Conservation (phyloP, 1,140 invertebrate species). For the Hyles euphorbiae region DNA sequence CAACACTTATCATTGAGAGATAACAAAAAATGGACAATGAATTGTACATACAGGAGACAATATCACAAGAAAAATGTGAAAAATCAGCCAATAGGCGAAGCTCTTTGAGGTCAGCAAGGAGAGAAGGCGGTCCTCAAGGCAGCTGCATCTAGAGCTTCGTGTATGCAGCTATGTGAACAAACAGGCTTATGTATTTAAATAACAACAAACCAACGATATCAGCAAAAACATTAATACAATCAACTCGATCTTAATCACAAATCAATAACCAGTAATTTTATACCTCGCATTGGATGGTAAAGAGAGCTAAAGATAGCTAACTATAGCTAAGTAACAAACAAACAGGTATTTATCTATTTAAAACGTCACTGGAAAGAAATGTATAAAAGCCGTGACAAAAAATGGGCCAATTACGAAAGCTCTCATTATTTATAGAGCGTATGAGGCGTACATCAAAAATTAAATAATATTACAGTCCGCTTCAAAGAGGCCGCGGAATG, state of each 20-base stretch:
- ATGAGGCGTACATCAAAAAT: constrained; percentile 52
- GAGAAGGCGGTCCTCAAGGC: constrained; percentile 25
- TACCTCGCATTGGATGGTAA: no score
- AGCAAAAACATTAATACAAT: no score
- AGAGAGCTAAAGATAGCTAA: no score
- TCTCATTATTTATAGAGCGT: constrained; percentile 38
- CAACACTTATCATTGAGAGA: no score
- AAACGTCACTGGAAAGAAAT: not conserved
- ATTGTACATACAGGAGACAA: not conserved
- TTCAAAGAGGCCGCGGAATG: constrained; percentile 69
- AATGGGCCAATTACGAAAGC: constrained; percentile 21
- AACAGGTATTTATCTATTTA: not conserved
- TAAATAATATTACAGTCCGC: constrained; percentile 51
- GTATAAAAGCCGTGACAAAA: not conserved
- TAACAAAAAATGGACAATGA: no score
- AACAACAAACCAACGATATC: no score
- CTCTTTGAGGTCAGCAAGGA: constrained; percentile 21
- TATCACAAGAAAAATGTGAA: not conserved
- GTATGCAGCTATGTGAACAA: not conserved
- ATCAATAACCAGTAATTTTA: no score
- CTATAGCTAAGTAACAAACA: no score
- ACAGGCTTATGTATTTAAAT: constrained; percentile 1
- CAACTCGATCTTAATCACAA: no score
- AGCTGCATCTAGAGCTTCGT: constrained; percentile 9
- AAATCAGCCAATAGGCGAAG: constrained; percentile 21